Evolutionary conservation across 2,797 vertebrate species (phyloP).

Genomic region (Pygocentrus nattereri): DNA sequence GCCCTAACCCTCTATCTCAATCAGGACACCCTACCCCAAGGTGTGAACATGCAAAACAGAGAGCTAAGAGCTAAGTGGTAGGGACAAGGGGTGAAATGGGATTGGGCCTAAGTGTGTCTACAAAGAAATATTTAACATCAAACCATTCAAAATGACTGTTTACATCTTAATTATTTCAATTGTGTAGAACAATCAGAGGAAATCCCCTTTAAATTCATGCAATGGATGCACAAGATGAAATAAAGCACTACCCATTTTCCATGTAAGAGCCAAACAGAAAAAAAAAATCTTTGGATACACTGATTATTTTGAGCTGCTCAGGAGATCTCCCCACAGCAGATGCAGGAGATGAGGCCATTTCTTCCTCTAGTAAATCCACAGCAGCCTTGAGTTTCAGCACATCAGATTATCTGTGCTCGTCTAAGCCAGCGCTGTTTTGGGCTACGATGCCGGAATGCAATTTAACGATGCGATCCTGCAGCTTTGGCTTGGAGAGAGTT

Average conservation of each 20-base stretch:
- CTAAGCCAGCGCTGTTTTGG: conserved; percentile 65
- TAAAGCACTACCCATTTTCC: background rate
- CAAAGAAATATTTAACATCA: too few relatives aligned
- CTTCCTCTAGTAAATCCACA: conserved; percentile 56
- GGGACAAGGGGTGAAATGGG: too few relatives aligned
- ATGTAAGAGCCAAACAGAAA: background rate
- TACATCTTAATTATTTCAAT: too few relatives aligned
- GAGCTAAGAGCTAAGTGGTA: too few relatives aligned
- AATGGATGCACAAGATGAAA: too few relatives aligned
- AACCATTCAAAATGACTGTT: too few relatives aligned
- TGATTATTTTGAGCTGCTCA: conserved; percentile 13
- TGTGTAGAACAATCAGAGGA: too few relatives aligned
- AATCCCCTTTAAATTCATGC: too few relatives aligned
- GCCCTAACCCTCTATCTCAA: too few relatives aligned
- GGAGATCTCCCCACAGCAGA: conserved; percentile 10
- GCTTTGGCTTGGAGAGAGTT: conserved; percentile 56
- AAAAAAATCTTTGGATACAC: conserved; percentile 10
- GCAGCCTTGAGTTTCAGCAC: conserved; percentile 63
- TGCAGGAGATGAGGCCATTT: conserved; percentile 35
- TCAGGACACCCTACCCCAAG: too few relatives aligned
- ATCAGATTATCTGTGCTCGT: conserved; percentile 70
- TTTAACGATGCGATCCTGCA: conserved; percentile 63
- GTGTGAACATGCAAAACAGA: too few relatives aligned
- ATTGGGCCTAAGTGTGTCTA: too few relatives aligned
- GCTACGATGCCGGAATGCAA: conserved; percentile 63